These are phyloP conservation scores for Cynopterus sphinx DNA, from an alignment of 2,797 vertebrate genomes.

Conservation along the genomic window DNA sequence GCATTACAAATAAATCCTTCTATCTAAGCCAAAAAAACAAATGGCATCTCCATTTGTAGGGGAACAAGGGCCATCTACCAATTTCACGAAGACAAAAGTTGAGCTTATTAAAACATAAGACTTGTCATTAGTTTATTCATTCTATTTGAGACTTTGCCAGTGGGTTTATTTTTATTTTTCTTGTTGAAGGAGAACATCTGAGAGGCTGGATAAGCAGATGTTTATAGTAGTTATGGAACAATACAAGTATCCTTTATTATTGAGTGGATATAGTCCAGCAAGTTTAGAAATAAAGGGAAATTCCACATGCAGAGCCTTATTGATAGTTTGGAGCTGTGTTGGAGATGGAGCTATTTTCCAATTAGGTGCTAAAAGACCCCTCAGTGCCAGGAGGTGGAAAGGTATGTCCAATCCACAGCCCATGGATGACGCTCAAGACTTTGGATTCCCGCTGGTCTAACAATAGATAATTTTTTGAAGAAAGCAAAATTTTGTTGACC, in stretches of 20 bases:
- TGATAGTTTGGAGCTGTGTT: neutral
- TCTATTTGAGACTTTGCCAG: slow-evolving; percentile 30
- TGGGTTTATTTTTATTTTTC: slow-evolving; percentile 41
- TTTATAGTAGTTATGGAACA: neutral
- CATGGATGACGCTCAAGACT: neutral
- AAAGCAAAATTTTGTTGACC: slow-evolving; percentile 28
- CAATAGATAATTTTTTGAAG: slow-evolving; percentile 36
- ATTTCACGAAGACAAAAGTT: slow-evolving; percentile 19
- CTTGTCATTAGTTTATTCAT: slow-evolving; percentile 18
- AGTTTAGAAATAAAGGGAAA: neutral
- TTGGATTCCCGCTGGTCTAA: neutral
- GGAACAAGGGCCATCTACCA: neutral
- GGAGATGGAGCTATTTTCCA: neutral
- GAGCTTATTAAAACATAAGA: slow-evolving; percentile 16
- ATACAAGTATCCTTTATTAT: neutral
- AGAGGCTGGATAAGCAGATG: neutral
- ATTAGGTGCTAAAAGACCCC: neutral
- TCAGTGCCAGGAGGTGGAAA: neutral
- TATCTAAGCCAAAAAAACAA: slow-evolving; percentile 29
- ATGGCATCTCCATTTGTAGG: neutral
- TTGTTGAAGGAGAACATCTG: neutral
- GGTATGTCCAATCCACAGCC: neutral
- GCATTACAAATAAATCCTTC: neutral
- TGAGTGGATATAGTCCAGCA: neutral
- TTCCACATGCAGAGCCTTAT: neutral